phyloP scores from a whole-genome alignment of 2,888 invertebrate species.

The Galerucella pusilla region DNA sequence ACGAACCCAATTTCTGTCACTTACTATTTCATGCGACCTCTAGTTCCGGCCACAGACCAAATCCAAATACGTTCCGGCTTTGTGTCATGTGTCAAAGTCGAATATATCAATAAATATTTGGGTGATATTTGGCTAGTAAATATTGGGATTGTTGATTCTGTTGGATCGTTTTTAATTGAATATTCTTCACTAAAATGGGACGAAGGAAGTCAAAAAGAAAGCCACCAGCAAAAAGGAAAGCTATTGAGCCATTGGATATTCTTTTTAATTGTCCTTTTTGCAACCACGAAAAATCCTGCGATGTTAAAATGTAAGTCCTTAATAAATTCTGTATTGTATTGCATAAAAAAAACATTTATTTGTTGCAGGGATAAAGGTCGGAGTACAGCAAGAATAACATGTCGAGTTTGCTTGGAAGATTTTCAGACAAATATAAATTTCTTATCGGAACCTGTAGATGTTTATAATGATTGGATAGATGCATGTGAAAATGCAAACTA shows the following conservation, averaged over 20 bases:
- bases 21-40: too few species aligned
- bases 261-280: slow-evolving; percentile 99
- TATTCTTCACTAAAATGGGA: slow-evolving; percentile 76
- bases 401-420: slow-evolving; percentile 95
- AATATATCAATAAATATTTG: too few species aligned
- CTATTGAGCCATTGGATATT: slow-evolving; percentile 91
- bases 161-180: too few species aligned
- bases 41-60: too few species aligned
- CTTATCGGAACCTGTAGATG: slow-evolving; percentile 96
- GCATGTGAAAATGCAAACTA: slow-evolving; percentile 96
- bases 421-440: slow-evolving; percentile 97
- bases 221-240: slow-evolving; percentile 94
- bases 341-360: slow-evolving; percentile 16
- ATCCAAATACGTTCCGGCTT: too few species aligned
- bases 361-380: slow-evolving; percentile 91
- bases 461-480: slow-evolving; percentile 99
- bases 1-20: too few species aligned
- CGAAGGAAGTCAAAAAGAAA: slow-evolving; percentile 96
- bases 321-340: slow-evolving; percentile 2
- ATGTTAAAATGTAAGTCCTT: slow-evolving; percentile 93
- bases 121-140: neutral
- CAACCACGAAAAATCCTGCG: slow-evolving; percentile 99
- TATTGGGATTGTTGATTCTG: neutral
- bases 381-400: slow-evolving; percentile 94
- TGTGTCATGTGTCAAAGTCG: too few species aligned